Percentiles rank a stretch among this genome's conserved stretches.
phyloP scores from a whole-genome alignment of 2,113 vertebrate genomes.

The Gasterosteus aculeatus region DNA sequence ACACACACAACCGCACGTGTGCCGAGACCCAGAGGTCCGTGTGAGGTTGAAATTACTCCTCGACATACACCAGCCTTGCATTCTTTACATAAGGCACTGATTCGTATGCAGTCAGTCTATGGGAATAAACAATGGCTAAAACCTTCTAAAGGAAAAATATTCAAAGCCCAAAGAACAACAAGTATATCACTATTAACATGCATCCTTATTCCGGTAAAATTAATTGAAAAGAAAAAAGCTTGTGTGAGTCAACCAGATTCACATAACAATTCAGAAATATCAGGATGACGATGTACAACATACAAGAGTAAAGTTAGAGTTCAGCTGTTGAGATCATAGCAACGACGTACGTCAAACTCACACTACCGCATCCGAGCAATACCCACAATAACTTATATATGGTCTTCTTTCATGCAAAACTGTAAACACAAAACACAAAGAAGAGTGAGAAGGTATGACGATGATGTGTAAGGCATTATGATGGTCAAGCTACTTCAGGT shows the following conservation, averaged over 20 bases:
- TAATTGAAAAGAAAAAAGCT: conserved; percentile 31
- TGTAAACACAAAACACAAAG: conserved; percentile 60
- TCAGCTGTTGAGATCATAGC: conserved; percentile 33
- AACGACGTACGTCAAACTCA: conserved; percentile 46
- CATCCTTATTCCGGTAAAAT: conserved; percentile 58
- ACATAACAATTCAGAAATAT: conserved; percentile 24
- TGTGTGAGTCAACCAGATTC: conserved; percentile 21
- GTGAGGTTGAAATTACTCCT: conserved; percentile 49
- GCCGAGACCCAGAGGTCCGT: conserved; percentile 61
- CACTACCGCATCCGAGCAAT: conserved; percentile 50
- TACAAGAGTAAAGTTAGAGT: conserved; percentile 52
- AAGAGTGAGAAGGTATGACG: conserved; percentile 45
- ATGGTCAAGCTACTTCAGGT: conserved; percentile 72
- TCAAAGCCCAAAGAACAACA: conserved; percentile 55
- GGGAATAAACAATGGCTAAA: conserved; percentile 58
- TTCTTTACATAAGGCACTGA: conserved; percentile 78
- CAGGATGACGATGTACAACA: conserved; percentile 43
- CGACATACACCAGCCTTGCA: conserved; percentile 43
- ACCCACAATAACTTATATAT: conserved; percentile 70
- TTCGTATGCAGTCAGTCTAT: conserved; percentile 53
- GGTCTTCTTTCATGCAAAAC: conserved; percentile 72
- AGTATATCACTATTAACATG: conserved; percentile 62
- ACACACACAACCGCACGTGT: conserved; percentile 36
- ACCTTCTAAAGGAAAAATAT: conserved; percentile 59
- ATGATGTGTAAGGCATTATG: conserved; percentile 75